A percentile compares a stretch with the other conserved stretches of the same genome.
Conservation (phyloP, 2,888 invertebrate species). For the Theretra japonica region DNA sequence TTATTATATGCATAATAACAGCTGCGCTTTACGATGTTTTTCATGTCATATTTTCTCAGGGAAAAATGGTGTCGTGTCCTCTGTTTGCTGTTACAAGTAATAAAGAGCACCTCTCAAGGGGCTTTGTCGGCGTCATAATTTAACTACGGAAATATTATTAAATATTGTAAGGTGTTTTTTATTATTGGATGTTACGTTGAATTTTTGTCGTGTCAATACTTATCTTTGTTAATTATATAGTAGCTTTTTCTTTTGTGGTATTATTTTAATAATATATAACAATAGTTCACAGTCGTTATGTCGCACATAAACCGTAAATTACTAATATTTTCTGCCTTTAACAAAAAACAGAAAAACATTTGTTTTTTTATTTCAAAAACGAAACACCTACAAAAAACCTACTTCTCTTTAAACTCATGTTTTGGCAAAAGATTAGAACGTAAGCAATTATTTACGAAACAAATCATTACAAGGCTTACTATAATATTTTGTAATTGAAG, state of each 20-base stretch:
- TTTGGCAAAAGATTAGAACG: no score
- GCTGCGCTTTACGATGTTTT: neutral
- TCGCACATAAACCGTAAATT: no score
- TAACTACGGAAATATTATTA: slow-evolving; percentile 54
- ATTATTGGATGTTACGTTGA: neutral
- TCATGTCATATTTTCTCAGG: neutral
- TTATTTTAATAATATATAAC: neutral
- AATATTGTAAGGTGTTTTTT: slow-evolving; percentile 30
- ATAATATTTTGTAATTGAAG: slow-evolving; percentile 24
- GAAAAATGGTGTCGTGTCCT: slow-evolving; percentile 42
- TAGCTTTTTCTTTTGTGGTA: neutral
- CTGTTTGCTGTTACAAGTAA: slow-evolving; percentile 34
- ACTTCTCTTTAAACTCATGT: no score
- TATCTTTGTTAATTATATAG: neutral
- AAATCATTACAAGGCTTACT: slow-evolving; percentile 42
- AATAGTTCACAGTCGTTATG: no score
- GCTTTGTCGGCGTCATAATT: slow-evolving; percentile 52
- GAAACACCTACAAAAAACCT: no score
- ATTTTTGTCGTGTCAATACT: no score
- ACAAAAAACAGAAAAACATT: no score
- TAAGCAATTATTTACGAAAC: no score
- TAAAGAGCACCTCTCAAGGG: slow-evolving; percentile 31
- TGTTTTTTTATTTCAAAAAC: no score
- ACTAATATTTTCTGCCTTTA: no score
- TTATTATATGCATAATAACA: neutral